Evolutionary conservation across 2,113 vertebrate species (phyloP).

Genomic region (Ictidomys tridecemlineatus): DNA sequence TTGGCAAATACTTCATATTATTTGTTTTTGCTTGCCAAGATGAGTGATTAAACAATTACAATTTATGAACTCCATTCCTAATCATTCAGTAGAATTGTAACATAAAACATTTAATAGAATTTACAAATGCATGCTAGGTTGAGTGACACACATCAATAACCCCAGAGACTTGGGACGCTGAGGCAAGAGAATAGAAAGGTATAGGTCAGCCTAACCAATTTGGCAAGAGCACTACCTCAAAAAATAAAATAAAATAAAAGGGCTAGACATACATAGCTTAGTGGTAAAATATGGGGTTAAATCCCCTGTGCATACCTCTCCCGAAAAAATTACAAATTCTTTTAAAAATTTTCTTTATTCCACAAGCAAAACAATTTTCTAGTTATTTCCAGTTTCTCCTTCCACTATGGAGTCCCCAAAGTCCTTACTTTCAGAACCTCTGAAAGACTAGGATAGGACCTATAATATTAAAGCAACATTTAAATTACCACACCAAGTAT

Average conservation of each 20-base stretch:
- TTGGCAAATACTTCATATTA: background rate
- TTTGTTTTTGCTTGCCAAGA: slow-evolving; percentile 6
- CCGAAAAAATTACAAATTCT: background rate
- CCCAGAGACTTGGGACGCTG: too few relatives aligned
- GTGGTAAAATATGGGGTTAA: too few relatives aligned
- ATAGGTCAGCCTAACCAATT: too few relatives aligned
- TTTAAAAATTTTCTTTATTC: background rate
- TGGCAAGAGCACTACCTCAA: too few relatives aligned
- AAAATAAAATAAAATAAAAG: too few relatives aligned
- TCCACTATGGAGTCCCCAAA: background rate
- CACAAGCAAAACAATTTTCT: background rate
- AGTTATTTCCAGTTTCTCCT: slow-evolving; percentile 23
- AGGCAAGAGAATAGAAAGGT: too few relatives aligned
- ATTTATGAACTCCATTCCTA: slow-evolving; percentile 15
- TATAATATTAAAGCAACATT: background rate
- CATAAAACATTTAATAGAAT: background rate
- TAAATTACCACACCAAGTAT: background rate
- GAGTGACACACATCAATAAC: too few relatives aligned
- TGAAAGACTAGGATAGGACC: background rate
- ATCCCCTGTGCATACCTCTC: too few relatives aligned
- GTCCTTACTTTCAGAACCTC: background rate
- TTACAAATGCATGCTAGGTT: background rate
- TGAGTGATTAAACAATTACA: background rate
- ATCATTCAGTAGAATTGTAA: slow-evolving; percentile 10
- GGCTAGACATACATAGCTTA: too few relatives aligned